These are phyloP conservation scores for Tineola bisselliella DNA, from an alignment of 2,888 invertebrate genomes.

Conservation along the genomic window DNA sequence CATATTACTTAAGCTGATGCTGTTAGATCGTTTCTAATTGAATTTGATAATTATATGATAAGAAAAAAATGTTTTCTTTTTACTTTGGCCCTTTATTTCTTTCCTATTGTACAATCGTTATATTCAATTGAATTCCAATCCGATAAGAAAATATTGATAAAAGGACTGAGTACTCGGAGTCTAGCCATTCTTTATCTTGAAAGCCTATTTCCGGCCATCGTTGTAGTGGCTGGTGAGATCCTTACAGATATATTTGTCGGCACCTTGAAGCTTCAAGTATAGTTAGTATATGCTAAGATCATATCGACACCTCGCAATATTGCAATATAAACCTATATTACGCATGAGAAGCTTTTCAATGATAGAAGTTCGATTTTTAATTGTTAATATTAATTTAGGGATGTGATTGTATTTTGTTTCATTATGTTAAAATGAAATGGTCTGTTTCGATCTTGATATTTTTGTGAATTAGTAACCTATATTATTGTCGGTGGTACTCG, in stretches of 20 bases:
- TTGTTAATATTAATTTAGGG: not conserved
- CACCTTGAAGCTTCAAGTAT: slow-evolving; percentile 18
- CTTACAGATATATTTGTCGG: slow-evolving; percentile 65
- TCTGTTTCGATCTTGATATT: not conserved
- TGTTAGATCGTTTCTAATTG: too few relatives aligned
- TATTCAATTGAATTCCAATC: not conserved
- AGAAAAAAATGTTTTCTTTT: too few relatives aligned
- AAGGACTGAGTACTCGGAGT: not conserved
- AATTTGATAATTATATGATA: too few relatives aligned
- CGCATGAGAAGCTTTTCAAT: not conserved
- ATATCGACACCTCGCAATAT: not conserved
- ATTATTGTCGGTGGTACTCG: not conserved
- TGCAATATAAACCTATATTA: not conserved
- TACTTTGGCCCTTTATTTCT: not conserved
- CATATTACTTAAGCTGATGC: too few relatives aligned
- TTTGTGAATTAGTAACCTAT: not conserved
- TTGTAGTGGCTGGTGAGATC: slow-evolving; percentile 50
- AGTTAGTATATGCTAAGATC: not conserved
- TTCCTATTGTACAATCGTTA: not conserved
- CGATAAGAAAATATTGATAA: not conserved
- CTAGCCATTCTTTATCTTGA: slow-evolving; percentile 42
- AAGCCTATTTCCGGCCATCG: slow-evolving; percentile 64
- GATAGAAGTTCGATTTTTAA: not conserved
- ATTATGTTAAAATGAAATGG: not conserved
- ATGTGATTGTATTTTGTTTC: not conserved